Percentiles rank a stretch among this genome's conserved stretches.
phyloP scores from a whole-genome alignment of 2,797 vertebrate species.

The Smutsia gigantea region DNA sequence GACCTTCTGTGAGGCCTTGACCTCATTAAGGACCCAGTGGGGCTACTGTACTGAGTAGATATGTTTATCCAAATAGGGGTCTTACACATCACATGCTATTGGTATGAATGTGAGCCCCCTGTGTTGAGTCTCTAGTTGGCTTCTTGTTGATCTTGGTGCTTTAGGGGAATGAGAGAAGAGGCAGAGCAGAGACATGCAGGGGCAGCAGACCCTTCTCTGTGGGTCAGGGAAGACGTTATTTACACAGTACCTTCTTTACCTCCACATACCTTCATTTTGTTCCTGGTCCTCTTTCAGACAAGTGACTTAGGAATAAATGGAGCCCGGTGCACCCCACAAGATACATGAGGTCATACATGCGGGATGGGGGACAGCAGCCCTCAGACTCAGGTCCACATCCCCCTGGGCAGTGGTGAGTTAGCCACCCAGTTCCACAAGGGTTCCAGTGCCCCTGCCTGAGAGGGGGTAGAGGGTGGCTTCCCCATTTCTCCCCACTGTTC shows the following conservation, averaged over 20 bases:
- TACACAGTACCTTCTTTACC: neutral
- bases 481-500: too few species aligned
- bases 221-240: neutral
- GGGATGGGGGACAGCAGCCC: neutral
- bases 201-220: too few species aligned
- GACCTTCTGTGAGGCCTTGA: neutral
- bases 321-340: neutral
- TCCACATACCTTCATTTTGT: neutral
- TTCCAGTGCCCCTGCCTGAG: neutral
- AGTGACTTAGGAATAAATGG: neutral
- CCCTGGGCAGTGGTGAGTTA: neutral
- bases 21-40: too few species aligned
- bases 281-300: neutral
- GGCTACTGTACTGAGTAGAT: neutral
- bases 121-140: fast-evolving
- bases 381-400: fast-evolving
- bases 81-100: fast-evolving
- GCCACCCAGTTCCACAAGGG: neutral
- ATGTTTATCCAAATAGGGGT: neutral
- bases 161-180: neutral
- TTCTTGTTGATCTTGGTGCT: neutral
- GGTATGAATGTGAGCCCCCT: neutral
- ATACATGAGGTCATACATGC: fast-evolving
- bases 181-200: fast-evolving
- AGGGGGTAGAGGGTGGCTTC: neutral